A percentile compares a stretch with the other conserved stretches of the same genome.
These are phyloP conservation scores for Reticulitermes speratus DNA, from an alignment of 1,140 invertebrate genomes.

Conservation along the genomic window DNA sequence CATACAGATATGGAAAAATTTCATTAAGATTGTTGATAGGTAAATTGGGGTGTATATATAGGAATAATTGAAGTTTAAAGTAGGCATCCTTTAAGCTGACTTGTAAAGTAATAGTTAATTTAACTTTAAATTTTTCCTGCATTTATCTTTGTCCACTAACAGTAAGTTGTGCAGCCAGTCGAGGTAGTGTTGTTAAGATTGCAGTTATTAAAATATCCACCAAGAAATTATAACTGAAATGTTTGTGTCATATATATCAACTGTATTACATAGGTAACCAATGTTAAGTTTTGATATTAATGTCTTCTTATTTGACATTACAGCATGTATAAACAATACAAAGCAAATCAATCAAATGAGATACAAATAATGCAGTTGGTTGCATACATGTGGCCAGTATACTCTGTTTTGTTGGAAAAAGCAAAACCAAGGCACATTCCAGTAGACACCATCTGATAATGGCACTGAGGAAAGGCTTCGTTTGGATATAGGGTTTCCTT, in stretches of 20 bases:
- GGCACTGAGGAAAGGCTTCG: conserved; percentile 31
- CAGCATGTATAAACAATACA: conserved; percentile 34
- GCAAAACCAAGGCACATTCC: conserved; percentile 31
- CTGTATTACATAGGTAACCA: not conserved
- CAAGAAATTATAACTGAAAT: not conserved
- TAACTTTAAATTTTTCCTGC: not conserved
- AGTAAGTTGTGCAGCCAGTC: not conserved
- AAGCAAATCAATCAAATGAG: conserved; percentile 31
- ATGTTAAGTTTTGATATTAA: conserved; percentile 30
- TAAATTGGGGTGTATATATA: not conserved
- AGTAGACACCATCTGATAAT: conserved; percentile 27
- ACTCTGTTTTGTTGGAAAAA: conserved; percentile 34
- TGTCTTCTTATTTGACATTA: conserved; percentile 36
- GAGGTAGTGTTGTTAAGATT: not conserved
- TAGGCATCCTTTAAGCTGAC: not conserved
- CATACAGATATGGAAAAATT: too few relatives aligned
- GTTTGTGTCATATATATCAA: not conserved
- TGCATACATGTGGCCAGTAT: conserved; percentile 31
- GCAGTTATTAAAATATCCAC: not conserved
- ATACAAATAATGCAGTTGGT: conserved; percentile 26
- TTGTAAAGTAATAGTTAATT: not conserved
- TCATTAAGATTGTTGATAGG: not conserved
- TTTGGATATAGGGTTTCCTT: conserved; percentile 34
- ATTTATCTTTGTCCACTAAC: not conserved
- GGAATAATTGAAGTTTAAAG: not conserved